Evolutionary conservation across 2,797 vertebrate species (phyloP), one percentile per base, ranked within the genome.

Genomic region (Coreius guichenoti): DNA sequence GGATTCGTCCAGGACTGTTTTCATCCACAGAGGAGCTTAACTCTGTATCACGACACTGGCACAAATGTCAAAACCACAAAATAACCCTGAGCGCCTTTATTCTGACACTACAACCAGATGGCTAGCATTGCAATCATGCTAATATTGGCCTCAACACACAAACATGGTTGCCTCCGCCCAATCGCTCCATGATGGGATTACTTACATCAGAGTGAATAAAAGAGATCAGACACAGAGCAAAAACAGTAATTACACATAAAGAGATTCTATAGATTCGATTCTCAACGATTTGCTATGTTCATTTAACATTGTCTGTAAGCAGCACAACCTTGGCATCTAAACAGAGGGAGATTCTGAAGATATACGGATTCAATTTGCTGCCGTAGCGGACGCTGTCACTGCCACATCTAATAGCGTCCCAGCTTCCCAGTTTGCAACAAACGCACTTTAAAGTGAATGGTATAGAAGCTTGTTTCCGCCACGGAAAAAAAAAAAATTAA

Each of bases 111-210:
- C 67, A 58, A 73, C 79, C 81, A 81, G 88, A 86, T 82, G 85
- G 81, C 56, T 81, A 84, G 70, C 31, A 4, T 8, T 67, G 54
- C 74, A 77, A 88, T 89, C 85, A 33, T 80, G 88, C 85, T 88
- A 88, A 90, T 88, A 81, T 75, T 84, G 78, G 81, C 68, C 68
- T 63, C 45, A 23, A 61, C 54, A 54, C 61, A 63, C 73, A 84
- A 82, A 69, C 49, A 81, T 78, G 81, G 43, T 36, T 6, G n/a
- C 72, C 31, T 83, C 19, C 13, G 3, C 80, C 58, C 45, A 70
- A 72, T 82, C 73, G 26, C 58, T 36, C 21, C 67, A 77, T 83
- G 39, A 73, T 49, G 16, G 76, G 83, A 82, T 87, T 88, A 74
- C 26, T 39, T 63, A 43, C 23, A 85, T 84, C 19, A 76, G 56